These are phyloP conservation scores for Agriopis aurantiaria DNA, from an alignment of 2,888 invertebrate genomes.

Conservation along the genomic window DNA sequence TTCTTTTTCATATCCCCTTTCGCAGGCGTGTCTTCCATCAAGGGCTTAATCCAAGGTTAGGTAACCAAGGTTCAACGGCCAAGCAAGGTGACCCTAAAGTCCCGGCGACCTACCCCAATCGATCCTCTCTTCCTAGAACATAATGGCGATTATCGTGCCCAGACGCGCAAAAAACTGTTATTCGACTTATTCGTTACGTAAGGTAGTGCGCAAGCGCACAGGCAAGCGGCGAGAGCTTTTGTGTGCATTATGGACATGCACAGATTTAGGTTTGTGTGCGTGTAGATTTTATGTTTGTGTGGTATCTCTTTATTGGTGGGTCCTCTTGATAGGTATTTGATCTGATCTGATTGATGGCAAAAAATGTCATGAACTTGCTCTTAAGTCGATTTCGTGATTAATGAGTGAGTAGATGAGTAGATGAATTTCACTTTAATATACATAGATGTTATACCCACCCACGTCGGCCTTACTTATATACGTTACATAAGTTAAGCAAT, in stretches of 20 bases:
- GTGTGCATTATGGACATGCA: slow-evolving; percentile 10
- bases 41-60: too few species aligned
- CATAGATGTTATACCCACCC: too few species aligned
- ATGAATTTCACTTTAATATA: too few species aligned
- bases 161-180: slow-evolving; percentile 52
- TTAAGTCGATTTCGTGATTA: too few species aligned
- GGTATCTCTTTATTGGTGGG: neutral
- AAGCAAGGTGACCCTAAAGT: slow-evolving; percentile 76
- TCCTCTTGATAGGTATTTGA: too few species aligned
- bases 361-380: neutral
- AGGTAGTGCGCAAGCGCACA: slow-evolving; percentile 38
- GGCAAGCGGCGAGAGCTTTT: slow-evolving; percentile 31
- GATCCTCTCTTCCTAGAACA: slow-evolving; percentile 70
- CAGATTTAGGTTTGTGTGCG: slow-evolving; percentile 4
- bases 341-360: too few species aligned
- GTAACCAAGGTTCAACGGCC: slow-evolving; percentile 62
- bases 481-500: too few species aligned
- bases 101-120: slow-evolving; percentile 77
- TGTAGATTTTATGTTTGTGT: neutral
- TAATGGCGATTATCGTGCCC: slow-evolving; percentile 53
- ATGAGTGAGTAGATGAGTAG: too few species aligned
- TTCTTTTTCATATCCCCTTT: too few species aligned
- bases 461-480: too few species aligned
- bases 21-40: too few species aligned
- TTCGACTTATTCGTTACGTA: slow-evolving; percentile 42